phyloP scores from a whole-genome alignment of 1,140 invertebrate genomes.

The Bombus sibiricus region DNA sequence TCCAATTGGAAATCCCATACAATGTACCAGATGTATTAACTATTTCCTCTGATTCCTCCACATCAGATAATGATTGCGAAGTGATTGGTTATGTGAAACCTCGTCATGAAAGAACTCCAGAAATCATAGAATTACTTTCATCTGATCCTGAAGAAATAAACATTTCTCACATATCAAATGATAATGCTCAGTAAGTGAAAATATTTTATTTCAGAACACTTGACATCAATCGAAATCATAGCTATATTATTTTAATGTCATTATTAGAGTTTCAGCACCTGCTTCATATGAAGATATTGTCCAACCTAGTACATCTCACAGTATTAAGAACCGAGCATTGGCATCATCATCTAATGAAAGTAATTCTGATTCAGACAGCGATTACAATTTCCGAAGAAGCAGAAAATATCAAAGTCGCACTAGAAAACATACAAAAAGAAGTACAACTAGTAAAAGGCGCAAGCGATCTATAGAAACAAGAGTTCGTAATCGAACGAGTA shows the following conservation, averaged over 20 bases:
- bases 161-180: slow-evolving; percentile 39
- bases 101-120: slow-evolving; percentile 83
- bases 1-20: slow-evolving; percentile 53
- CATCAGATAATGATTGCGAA: slow-evolving; percentile 73
- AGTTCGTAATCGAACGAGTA: slow-evolving; percentile 40
- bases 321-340: slow-evolving; percentile 8
- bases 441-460: slow-evolving; percentile 36
- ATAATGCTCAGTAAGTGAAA: slow-evolving; percentile 51
- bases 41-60: slow-evolving; percentile 71
- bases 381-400: slow-evolving; percentile 57
- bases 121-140: slow-evolving; percentile 81
- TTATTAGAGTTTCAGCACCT: slow-evolving; percentile 18
- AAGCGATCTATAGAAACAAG: slow-evolving; percentile 54
- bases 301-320: slow-evolving; percentile 57
- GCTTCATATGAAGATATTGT: slow-evolving; percentile 4
- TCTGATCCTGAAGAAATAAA: slow-evolving; percentile 72
- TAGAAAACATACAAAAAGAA: slow-evolving; percentile 57
- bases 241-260: slow-evolving; percentile 7
- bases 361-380: slow-evolving; percentile 63
- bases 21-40: slow-evolving; percentile 65
- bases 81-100: slow-evolving; percentile 83
- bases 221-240: neutral
- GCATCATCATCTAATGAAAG: slow-evolving; percentile 22
- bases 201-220: neutral
- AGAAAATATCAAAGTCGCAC: slow-evolving; percentile 31